Percentiles rank a stretch among this genome's conserved stretches.
phyloP scores from a whole-genome alignment of 2,113 vertebrate genomes.

The Pipa parva region DNA sequence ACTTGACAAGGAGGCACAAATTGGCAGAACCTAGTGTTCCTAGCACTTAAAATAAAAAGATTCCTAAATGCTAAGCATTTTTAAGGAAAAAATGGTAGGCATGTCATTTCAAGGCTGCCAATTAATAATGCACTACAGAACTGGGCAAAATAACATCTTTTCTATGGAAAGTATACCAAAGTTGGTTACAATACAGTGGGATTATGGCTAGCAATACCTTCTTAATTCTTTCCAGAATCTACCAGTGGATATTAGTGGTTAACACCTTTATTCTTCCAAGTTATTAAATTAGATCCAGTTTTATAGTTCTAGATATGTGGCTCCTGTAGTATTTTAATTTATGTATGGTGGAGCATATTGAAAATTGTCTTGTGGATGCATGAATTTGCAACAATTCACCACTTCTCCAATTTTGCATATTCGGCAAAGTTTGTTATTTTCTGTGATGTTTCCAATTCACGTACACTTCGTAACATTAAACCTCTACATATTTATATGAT shows the following conservation, averaged over 20 bases:
- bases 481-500: too few relatives aligned
- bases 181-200: slow-evolving; percentile 40
- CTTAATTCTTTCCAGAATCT: slow-evolving; percentile 37
- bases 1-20: slow-evolving; percentile 71
- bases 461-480: too few relatives aligned
- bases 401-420: too few relatives aligned
- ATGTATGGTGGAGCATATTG: too few relatives aligned
- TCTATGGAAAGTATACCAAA: slow-evolving; percentile 51
- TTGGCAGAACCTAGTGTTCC: slow-evolving; percentile 75
- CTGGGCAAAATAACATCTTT: slow-evolving; percentile 53
- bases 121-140: slow-evolving; percentile 61
- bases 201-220: slow-evolving; percentile 50
- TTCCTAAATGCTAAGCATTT: slow-evolving; percentile 59
- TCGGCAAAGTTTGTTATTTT: too few relatives aligned
- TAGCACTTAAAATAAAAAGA: slow-evolving; percentile 64
- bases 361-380: too few relatives aligned
- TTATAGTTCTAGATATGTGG: too few relatives aligned
- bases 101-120: slow-evolving; percentile 53
- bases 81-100: slow-evolving; percentile 56
- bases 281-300: too few relatives aligned
- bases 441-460: too few relatives aligned
- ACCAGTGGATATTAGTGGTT: neutral
- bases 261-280: too few relatives aligned
- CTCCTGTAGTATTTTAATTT: too few relatives aligned
- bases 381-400: too few relatives aligned